Percentiles rank a stretch among this genome's conserved stretches.
phyloP scores from a whole-genome alignment of 2,113 vertebrate species.

The Tautogolabrus adspersus region DNA sequence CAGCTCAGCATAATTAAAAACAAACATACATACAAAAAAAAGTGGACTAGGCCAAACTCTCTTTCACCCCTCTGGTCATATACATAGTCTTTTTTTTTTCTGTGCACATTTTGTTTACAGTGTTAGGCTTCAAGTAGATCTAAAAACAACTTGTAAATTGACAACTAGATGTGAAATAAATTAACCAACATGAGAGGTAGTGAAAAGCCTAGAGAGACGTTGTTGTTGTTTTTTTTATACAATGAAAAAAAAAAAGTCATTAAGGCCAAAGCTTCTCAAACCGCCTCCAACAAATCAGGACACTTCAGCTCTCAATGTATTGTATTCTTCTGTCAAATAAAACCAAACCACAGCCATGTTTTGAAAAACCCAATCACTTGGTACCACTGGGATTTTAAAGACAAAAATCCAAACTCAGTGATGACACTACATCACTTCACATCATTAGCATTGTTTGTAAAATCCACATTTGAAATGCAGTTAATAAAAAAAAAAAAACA shows the following conservation, averaged over 20 bases:
- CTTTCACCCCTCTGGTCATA: conserved; percentile 72
- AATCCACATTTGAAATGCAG: conserved; percentile 68
- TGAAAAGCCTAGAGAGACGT: conserved; percentile 81
- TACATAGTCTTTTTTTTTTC: conserved; percentile 77
- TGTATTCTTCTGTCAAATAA: conserved; percentile 42
- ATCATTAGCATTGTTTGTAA: conserved; percentile 70
- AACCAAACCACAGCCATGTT: conserved; percentile 62
- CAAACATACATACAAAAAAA: conserved; percentile 73
- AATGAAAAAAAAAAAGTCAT: conserved; percentile 63
- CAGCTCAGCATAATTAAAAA: conserved; percentile 81
- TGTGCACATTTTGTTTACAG: conserved; percentile 87
- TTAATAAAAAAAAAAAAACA: conserved; percentile 67
- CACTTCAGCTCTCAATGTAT: conserved; percentile 46
- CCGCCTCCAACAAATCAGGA: conserved; percentile 50
- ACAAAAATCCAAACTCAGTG: conserved; percentile 50
- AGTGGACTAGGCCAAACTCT: conserved; percentile 79
- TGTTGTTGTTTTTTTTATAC: conserved; percentile 55
- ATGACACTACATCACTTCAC: conserved; percentile 65
- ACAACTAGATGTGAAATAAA: conserved; percentile 85
- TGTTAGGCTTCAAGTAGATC: conserved; percentile 90
- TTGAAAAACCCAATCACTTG: conserved; percentile 28
- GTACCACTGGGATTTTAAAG: conserved; percentile 56
- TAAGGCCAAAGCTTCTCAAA: conserved; percentile 80
- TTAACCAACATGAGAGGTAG: conserved; percentile 88
- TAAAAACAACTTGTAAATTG: conserved; percentile 83